Percentiles rank a stretch among this genome's conserved stretches.
These are phyloP conservation scores for Heliconius charithonia DNA, from an alignment of 2,888 invertebrate genomes.

Conservation along the genomic window DNA sequence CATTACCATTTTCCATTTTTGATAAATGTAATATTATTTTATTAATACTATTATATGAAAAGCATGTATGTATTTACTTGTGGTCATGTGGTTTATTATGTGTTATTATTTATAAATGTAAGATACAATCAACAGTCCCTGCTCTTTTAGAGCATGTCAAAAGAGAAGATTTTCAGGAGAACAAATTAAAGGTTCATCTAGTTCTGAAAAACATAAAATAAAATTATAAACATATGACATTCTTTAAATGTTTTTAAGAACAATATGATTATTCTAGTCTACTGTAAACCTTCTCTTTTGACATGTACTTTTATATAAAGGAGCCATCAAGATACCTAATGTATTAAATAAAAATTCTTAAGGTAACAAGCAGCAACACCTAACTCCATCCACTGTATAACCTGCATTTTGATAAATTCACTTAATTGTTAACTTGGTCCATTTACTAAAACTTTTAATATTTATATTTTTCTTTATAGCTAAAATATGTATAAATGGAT, in stretches of 20 bases:
- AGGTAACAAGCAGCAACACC: constrained; percentile 25
- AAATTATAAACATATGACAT: too few relatives aligned
- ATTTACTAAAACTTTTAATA: not conserved
- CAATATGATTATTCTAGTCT: not conserved
- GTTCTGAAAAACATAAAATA: too few relatives aligned
- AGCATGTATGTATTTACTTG: constrained; percentile 35
- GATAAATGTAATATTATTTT: not conserved
- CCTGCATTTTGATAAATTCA: constrained; percentile 22
- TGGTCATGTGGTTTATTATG: constrained; percentile 31
- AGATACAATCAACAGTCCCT: constrained; percentile 2
- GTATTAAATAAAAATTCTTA: constrained; percentile 45
- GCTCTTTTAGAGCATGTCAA: too few relatives aligned
- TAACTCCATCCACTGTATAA: constrained; percentile 25
- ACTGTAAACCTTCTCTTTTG: not conserved
- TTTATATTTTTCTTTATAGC: not conserved
- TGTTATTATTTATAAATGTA: constrained; percentile 31
- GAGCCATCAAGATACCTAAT: not conserved
- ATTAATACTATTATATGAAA: constrained; percentile 31
- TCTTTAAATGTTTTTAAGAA: not conserved
- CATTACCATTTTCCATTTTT: not conserved
- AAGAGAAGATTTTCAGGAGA: too few relatives aligned
- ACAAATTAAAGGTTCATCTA: too few relatives aligned
- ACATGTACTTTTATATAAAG: not conserved
- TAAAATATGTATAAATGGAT: not conserved
- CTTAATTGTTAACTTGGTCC: constrained; percentile 4